Evolutionary conservation across 2,113 vertebrate species (phyloP).

Genomic region (Cardinalis cardinalis): DNA sequence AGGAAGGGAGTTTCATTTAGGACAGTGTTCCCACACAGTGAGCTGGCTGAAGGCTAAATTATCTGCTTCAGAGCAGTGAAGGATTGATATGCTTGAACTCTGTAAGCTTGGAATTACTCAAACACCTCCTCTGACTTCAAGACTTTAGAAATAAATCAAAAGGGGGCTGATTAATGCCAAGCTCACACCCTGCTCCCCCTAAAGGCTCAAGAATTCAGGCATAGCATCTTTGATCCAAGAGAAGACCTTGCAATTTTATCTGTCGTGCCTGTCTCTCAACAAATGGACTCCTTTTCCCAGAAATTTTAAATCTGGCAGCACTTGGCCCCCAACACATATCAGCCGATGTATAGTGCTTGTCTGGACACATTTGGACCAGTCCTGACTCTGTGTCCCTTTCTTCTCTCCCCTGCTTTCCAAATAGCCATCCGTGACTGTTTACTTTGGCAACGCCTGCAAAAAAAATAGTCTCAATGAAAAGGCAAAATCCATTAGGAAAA

Average conservation of each 20-base stretch:
- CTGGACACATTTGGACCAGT: constrained; percentile 18
- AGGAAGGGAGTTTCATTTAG: not conserved
- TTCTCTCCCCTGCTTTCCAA: constrained; percentile 40
- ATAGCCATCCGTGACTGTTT: constrained; percentile 34
- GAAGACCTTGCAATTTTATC: not conserved
- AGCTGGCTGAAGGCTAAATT: not conserved
- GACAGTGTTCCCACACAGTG: not conserved
- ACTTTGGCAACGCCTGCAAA: constrained; percentile 41
- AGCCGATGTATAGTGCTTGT: not conserved
- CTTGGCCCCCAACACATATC: not conserved
- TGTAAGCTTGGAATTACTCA: not conserved
- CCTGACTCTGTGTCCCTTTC: constrained; percentile 11
- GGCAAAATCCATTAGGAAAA: constrained; percentile 67
- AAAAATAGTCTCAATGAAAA: constrained; percentile 31
- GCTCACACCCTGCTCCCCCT: not conserved
- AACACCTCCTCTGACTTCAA: not conserved
- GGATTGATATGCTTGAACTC: not conserved
- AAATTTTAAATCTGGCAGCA: not conserved
- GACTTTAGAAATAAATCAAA: not conserved
- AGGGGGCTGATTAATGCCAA: not conserved
- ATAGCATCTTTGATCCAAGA: not conserved
- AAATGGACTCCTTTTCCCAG: not conserved
- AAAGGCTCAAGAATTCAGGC: not conserved
- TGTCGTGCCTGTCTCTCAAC: not conserved
- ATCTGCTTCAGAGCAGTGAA: not conserved